phyloP scores from a whole-genome alignment of 2,113 vertebrate species.

The Triplophysa dalaica region DNA sequence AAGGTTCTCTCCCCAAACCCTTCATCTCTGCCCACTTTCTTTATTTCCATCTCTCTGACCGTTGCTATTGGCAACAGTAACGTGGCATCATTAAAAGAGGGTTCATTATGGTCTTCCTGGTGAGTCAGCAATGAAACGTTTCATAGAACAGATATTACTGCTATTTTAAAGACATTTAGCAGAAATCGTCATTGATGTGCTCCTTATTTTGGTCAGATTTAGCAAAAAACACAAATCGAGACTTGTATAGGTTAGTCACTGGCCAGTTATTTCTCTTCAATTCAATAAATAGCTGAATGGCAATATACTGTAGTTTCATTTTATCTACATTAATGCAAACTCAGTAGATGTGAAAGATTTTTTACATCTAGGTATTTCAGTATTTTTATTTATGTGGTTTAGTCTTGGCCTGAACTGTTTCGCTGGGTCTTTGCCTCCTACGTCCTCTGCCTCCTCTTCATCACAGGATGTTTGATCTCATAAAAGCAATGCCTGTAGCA shows the following conservation, averaged over 20 bases:
- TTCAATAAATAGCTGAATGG: no score
- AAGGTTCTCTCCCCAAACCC: background rate
- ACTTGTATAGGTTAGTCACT: no score
- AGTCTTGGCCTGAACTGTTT: no score
- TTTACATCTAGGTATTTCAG: no score
- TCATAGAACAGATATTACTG: background rate
- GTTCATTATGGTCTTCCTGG: background rate
- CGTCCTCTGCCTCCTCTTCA: background rate
- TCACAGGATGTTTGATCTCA: background rate
- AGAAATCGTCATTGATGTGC: background rate
- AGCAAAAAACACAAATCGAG: background rate
- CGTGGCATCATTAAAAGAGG: background rate
- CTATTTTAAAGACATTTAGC: no score
- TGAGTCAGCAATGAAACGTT: background rate
- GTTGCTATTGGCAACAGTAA: slow-evolving; percentile 19
- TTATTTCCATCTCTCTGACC: background rate
- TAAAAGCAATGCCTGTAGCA: background rate
- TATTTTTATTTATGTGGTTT: no score
- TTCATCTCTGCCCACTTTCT: background rate
- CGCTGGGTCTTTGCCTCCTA: no score
- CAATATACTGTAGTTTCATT: no score
- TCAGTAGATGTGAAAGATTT: no score
- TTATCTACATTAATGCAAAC: no score
- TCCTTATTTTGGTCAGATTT: background rate
- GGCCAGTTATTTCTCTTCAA: no score